Base-by-base conservation (phyloP, 2,888 invertebrate species). In the Lochmaea crataegi region DNA sequence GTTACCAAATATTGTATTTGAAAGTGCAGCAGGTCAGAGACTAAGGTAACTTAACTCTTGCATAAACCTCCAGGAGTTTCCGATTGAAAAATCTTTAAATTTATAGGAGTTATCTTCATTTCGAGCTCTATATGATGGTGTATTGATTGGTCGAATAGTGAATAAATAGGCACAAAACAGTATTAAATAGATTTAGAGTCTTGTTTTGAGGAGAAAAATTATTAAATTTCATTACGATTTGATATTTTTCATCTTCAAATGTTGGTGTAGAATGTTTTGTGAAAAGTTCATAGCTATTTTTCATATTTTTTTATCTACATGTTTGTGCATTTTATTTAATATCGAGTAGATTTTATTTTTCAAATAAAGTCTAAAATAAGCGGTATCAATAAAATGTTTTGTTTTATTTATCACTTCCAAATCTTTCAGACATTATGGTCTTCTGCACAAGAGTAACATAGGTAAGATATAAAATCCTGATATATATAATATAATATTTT, bases 331-430 rank as follows among this genome's bases (percentile, higher is more conserved):
- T 65, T 65, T 65, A 4, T 11, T 32, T 32, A 48, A 45, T 51
- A 45, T 45, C 26, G 11, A 64, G 41, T 64, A 65, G 38, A 65
- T 51, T 65, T 65, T 65, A 51, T 65, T 65, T 65, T 48, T 65
- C 51, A 51, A 53, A 65, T 65, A 53, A 48, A 65, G 22, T 26
- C 57, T 32, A 32, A 32, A 45, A 18, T 18, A 18, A 18, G 7
- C 6, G 11, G 16, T 14, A 16, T 6, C 53, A 56, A 56, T 2
- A 56, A 2, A 56, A 2, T 18, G 26, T 53, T 4, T 45, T 56
- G 18, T 56, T 56, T 56, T 18, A 56, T 56, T 56, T 18, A 45
- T 45, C 14, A 45, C 11, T 4, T 45, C 45, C 45, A 12, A 45
- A 32, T 32, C 2, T 7, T 32, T 32, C 7, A 32, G 32, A 32